A percentile compares a stretch with the other conserved stretches of the same genome.
These are phyloP conservation scores for Acrocyrtus sp. DNA, from an alignment of 2,888 invertebrate species.

Conservation along the genomic window DNA sequence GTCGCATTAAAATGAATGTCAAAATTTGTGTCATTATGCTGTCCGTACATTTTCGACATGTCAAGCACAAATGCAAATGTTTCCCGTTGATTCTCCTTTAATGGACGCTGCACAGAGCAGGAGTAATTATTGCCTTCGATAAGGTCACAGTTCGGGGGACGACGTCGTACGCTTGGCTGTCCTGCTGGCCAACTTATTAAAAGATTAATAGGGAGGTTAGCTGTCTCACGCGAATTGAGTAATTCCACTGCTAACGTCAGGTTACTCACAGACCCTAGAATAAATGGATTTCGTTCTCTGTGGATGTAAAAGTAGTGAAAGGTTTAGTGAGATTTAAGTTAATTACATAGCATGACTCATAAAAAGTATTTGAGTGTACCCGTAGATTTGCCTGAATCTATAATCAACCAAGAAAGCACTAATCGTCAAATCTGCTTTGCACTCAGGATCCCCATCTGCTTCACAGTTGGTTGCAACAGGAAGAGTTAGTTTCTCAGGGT, in stretches of 20 bases:
- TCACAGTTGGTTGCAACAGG: slow-evolving; percentile 49
- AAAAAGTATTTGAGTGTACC: no score
- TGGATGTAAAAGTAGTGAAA: no score
- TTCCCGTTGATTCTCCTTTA: slow-evolving; percentile 42
- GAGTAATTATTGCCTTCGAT: slow-evolving; percentile 6
- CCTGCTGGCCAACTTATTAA: slow-evolving; percentile 35
- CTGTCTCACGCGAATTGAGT: slow-evolving; percentile 43
- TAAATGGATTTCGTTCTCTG: not conserved
- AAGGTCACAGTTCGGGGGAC: slow-evolving; percentile 30
- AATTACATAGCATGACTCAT: no score
- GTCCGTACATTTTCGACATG: slow-evolving; percentile 39
- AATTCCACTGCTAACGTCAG: slow-evolving; percentile 46
- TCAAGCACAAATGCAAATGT: slow-evolving; percentile 40
- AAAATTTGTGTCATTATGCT: not conserved
- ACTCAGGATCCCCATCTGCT: slow-evolving; percentile 50
- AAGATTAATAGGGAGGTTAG: slow-evolving; percentile 46
- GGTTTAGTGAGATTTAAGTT: no score
- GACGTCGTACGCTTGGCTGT: slow-evolving; percentile 31
- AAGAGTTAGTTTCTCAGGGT: slow-evolving; percentile 5
- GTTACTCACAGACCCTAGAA: slow-evolving; percentile 34
- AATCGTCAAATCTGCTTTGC: slow-evolving; percentile 44
- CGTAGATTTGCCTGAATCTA: no score
- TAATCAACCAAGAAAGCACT: slow-evolving; percentile 23
- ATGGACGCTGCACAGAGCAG: slow-evolving; percentile 31
- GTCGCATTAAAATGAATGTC: slow-evolving; percentile 29